Percentiles rank a stretch among this genome's conserved stretches.
Evolutionary conservation across 2,888 invertebrate genomes (phyloP).

Genomic region (Aphidius colemani): DNA sequence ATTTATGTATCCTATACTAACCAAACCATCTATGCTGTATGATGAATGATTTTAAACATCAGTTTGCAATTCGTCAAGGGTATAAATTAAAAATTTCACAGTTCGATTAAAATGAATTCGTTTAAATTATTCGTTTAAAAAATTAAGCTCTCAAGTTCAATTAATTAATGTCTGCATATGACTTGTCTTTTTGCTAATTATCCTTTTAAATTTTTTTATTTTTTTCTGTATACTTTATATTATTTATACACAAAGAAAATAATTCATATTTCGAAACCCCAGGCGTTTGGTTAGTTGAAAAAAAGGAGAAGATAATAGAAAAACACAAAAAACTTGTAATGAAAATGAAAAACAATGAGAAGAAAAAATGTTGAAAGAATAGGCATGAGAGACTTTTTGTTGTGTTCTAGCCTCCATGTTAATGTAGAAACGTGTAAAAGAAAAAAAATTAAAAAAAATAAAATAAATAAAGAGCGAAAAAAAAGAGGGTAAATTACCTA

Average conservation of each 20-base stretch:
- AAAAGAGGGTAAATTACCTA: slow-evolving; percentile 24
- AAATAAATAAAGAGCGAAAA: neutral
- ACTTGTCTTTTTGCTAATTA: neutral
- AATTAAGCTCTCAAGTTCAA: too few relatives aligned
- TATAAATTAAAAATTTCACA: too few relatives aligned
- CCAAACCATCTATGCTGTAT: too few relatives aligned
- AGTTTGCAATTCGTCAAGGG: neutral
- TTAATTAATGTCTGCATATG: too few relatives aligned
- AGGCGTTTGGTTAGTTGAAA: neutral
- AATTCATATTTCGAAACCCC: slow-evolving; percentile 18
- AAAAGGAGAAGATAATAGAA: too few relatives aligned
- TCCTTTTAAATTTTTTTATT: neutral
- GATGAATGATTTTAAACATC: too few relatives aligned
- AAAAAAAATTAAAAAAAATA: slow-evolving; percentile 10
- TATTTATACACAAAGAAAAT: slow-evolving; percentile 17
- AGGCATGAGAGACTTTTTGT: slow-evolving; percentile 15
- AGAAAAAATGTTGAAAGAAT: slow-evolving; percentile 16
- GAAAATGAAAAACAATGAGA: neutral
- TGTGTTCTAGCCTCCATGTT: slow-evolving; percentile 14
- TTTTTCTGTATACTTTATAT: neutral
- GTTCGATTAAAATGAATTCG: too few relatives aligned
- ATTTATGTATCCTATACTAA: too few relatives aligned
- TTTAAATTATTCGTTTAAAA: too few relatives aligned
- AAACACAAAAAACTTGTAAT: too few relatives aligned
- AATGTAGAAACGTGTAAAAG: slow-evolving; percentile 19